Percentiles rank a stretch among this genome's conserved stretches.
Conservation (phyloP, 1,140 invertebrate species). For the Drosophila nebulosa region DNA sequence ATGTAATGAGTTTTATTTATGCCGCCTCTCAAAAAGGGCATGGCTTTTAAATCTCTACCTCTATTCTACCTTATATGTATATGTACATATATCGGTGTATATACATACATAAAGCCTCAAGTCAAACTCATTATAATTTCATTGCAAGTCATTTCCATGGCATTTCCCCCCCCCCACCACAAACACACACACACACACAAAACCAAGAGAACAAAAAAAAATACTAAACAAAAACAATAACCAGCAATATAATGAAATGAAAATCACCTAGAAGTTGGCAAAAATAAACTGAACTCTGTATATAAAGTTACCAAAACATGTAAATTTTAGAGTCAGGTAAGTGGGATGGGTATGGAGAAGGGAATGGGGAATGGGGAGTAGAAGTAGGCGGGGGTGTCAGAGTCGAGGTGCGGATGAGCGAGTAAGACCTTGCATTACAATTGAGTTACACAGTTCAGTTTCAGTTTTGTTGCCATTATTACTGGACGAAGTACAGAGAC, state of each 20-base stretch:
- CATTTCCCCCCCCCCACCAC: slow-evolving; percentile 12
- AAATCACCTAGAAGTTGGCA: slow-evolving; percentile 61
- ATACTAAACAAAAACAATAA: slow-evolving; percentile 40
- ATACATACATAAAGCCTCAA: slow-evolving; percentile 12
- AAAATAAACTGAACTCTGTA: slow-evolving; percentile 24
- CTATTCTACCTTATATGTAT: not conserved
- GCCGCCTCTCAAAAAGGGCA: not conserved
- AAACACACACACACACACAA: not conserved
- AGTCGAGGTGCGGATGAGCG: slow-evolving; percentile 36
- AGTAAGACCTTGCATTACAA: slow-evolving; percentile 73
- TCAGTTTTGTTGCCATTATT: slow-evolving; percentile 48
- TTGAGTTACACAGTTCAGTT: slow-evolving; percentile 74
- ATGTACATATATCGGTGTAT: not conserved
- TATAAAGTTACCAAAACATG: slow-evolving; percentile 57
- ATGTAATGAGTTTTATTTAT: not conserved
- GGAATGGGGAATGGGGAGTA: not conserved
- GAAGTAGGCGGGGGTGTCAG: not conserved
- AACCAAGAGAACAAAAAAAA: slow-evolving; percentile 14
- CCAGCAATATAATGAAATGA: slow-evolving; percentile 66
- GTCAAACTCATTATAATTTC: slow-evolving; percentile 62
- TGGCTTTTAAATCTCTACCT: not conserved
- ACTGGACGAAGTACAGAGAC: not conserved
- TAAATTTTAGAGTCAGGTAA: slow-evolving; percentile 27
- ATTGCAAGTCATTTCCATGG: slow-evolving; percentile 68
- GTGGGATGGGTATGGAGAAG: not conserved